Percentiles rank a stretch among this genome's conserved stretches.
Conservation (phyloP, 2,888 invertebrate genomes). For the Lasioglossum calceatum region DNA sequence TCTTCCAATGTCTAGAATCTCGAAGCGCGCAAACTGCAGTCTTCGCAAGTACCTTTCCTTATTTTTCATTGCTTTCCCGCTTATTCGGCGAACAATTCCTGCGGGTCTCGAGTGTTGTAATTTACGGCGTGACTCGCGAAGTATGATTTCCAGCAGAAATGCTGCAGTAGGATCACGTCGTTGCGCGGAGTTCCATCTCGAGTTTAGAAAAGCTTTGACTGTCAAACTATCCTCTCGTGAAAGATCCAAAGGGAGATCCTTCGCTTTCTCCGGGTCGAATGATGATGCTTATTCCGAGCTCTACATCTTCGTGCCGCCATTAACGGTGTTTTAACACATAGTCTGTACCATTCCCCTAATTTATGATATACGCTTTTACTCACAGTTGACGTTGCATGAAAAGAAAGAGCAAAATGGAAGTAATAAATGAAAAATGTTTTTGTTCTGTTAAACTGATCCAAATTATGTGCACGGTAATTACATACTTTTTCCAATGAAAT, state of each 20-base stretch:
- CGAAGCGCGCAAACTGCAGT: conserved; percentile 1
- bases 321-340: not conserved
- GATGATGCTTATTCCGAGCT: conserved; percentile 1
- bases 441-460: not conserved
- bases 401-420: not conserved
- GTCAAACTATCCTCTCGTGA: conserved; percentile 31
- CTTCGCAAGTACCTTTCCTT: conserved; percentile 20
- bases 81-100: conserved; percentile 33
- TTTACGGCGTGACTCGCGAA: conserved; percentile 46
- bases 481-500: not conserved
- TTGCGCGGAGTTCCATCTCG: conserved; percentile 37
- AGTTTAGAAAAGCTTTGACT: conserved; percentile 39
- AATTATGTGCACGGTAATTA: too few species aligned
- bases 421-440: not conserved
- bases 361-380: not conserved
- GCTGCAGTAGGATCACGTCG: conserved; percentile 44
- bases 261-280: not conserved
- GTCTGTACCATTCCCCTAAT: not conserved
- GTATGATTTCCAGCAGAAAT: conserved; percentile 50
- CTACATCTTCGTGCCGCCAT: not conserved
- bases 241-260: conserved; percentile 36
- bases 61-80: conserved; percentile 34
- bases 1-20: not conserved
- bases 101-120: conserved; percentile 39
- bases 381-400: not conserved